Evolutionary conservation across 2,888 invertebrate species (phyloP).

Genomic region (Lycocerus yunnanus): DNA sequence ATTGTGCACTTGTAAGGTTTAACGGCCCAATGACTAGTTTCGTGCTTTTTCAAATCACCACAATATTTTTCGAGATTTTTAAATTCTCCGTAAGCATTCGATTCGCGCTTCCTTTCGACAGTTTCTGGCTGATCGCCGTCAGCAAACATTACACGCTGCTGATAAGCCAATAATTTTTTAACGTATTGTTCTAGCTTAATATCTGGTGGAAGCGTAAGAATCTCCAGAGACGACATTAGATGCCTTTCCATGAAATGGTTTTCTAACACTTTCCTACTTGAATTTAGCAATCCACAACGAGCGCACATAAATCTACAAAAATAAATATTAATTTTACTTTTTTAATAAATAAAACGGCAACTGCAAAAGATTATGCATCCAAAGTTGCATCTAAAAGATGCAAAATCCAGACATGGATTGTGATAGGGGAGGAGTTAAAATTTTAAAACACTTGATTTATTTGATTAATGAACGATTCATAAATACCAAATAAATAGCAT

Average conservation of each 20-base stretch:
- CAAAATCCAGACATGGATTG: too few relatives aligned
- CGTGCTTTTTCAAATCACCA: conserved; percentile 53
- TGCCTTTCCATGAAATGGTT: conserved; percentile 62
- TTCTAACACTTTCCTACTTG: conserved; percentile 60
- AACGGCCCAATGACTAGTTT: conserved; percentile 57
- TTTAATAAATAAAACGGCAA: too few relatives aligned
- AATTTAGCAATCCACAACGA: conserved; percentile 63
- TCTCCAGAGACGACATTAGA: conserved; percentile 48
- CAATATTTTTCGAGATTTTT: conserved; percentile 18
- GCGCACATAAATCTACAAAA: conserved; percentile 63
- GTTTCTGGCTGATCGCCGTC: neutral
- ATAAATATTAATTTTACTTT: conserved; percentile 25
- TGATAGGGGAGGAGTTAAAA: too few relatives aligned
- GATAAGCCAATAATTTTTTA: conserved; percentile 41
- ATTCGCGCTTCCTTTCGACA: neutral
- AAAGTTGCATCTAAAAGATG: too few relatives aligned
- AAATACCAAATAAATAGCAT: too few relatives aligned
- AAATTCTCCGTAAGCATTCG: neutral
- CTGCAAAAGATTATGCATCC: too few relatives aligned
- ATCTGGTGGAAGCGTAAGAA: conserved; percentile 41
- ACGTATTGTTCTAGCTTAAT: conserved; percentile 42
- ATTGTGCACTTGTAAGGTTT: conserved; percentile 56
- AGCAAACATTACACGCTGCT: conserved; percentile 31
- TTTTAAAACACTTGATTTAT: too few relatives aligned
- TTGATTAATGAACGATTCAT: too few relatives aligned